These are phyloP conservation scores for Melanotaenia trifasciata DNA, from an alignment of 2,797 vertebrate genomes.

Conservation along the genomic window DNA sequence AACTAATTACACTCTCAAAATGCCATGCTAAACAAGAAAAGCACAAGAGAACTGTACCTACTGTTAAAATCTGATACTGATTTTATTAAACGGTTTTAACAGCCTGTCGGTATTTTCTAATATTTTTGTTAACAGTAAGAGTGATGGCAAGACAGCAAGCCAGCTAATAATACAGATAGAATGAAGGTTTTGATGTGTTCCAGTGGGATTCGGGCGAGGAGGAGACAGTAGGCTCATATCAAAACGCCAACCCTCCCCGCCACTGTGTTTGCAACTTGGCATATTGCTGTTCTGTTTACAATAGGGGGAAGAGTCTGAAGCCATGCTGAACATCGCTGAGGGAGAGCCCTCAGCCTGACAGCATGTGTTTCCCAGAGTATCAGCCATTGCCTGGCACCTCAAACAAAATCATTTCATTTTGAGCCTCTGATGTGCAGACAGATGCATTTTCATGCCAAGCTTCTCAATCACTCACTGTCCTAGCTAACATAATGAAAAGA, in stretches of 20 bases:
- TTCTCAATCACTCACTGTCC: conserved; percentile 59
- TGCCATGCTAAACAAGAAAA: neutral
- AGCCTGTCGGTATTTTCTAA: conserved; percentile 17
- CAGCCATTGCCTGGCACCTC: conserved; percentile 67
- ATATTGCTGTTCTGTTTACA: conserved; percentile 62
- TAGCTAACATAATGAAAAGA: conserved; percentile 65
- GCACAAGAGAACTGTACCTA: neutral
- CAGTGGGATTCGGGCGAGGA: conserved; percentile 61
- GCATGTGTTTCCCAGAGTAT: conserved; percentile 67
- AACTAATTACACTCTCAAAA: neutral
- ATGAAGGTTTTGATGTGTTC: conserved; percentile 74
- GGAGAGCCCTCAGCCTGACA: conserved; percentile 65
- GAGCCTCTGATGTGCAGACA: conserved; percentile 73
- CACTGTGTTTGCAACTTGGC: conserved; percentile 59
- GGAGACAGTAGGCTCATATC: conserved; percentile 57
- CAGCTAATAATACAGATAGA: conserved; percentile 65
- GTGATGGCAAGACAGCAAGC: conserved; percentile 48
- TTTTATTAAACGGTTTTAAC: conserved; percentile 23
- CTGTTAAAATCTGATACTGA: conserved; percentile 1
- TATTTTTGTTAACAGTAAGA: conserved; percentile 28
- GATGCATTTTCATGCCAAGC: conserved; percentile 66
- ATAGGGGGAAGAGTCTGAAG: conserved; percentile 59
- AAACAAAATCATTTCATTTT: conserved; percentile 77
- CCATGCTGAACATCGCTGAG: conserved; percentile 62
- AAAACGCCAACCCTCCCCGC: conserved; percentile 57